phyloP scores from a whole-genome alignment of 2,888 invertebrate genomes.

The Euproctis similis region DNA sequence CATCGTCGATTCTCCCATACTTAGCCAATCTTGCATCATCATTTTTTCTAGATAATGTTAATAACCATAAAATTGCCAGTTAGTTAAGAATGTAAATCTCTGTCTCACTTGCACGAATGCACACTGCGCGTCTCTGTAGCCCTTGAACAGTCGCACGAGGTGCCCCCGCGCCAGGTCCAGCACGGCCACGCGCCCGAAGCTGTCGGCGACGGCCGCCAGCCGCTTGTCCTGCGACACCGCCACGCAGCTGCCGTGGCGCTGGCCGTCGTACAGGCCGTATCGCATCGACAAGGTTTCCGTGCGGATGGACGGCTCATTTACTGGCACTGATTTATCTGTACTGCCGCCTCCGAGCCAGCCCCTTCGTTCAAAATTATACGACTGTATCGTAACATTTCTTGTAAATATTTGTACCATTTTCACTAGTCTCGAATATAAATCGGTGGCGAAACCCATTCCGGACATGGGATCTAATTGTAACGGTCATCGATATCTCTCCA shows the following conservation, averaged over 20 bases:
- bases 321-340: constrained; percentile 37
- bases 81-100: too few species aligned
- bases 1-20: too few species aligned
- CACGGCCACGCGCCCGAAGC: constrained; percentile 90
- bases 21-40: too few species aligned
- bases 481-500: too few species aligned
- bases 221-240: constrained; percentile 86
- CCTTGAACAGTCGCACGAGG: constrained; percentile 92
- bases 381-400: neutral
- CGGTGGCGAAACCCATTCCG: too few species aligned
- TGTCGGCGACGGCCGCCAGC: constrained; percentile 88
- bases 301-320: constrained; percentile 72
- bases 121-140: constrained; percentile 96
- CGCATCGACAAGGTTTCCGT: constrained; percentile 85
- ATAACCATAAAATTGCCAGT: too few species aligned
- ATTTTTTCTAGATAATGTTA: too few species aligned
- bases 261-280: constrained; percentile 86
- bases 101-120: constrained; percentile 87
- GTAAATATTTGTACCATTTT: too few species aligned
- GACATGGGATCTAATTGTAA: too few species aligned
- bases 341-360: constrained; percentile 60
- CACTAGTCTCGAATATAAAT: too few species aligned
- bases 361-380: constrained; percentile 32
- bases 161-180: constrained; percentile 88
- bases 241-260: constrained; percentile 82